Percentiles rank a stretch among this genome's conserved stretches.
Evolutionary conservation across 2,113 vertebrate genomes (phyloP).

Genomic region (Misgurnus anguillicaudatus): DNA sequence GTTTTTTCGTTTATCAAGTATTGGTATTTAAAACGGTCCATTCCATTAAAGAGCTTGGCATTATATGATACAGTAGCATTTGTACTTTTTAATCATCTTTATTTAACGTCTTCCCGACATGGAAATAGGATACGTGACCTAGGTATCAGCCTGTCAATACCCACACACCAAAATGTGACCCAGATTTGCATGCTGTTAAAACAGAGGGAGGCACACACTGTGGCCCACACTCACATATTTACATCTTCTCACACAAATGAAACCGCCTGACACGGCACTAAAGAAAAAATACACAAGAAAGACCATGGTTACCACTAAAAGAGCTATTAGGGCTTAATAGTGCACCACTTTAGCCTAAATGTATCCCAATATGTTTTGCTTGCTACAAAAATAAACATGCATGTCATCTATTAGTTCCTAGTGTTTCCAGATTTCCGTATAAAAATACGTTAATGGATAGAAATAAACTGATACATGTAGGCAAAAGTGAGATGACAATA

Average conservation of each 20-base stretch:
- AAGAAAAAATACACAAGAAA: slow-evolving; percentile 68
- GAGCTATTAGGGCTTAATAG: slow-evolving; percentile 62
- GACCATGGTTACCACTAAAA: slow-evolving; percentile 74
- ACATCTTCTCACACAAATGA: slow-evolving; percentile 78
- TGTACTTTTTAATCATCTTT: not conserved
- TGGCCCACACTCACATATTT: slow-evolving; percentile 65
- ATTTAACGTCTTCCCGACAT: slow-evolving; percentile 12
- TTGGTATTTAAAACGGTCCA: not conserved
- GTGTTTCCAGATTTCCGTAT: not conserved
- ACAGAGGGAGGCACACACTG: slow-evolving; percentile 62
- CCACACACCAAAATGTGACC: slow-evolving; percentile 49
- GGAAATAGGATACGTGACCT: not conserved
- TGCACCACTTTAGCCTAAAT: slow-evolving; percentile 30
- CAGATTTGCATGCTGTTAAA: slow-evolving; percentile 73
- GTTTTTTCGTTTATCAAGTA: not conserved
- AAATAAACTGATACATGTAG: not conserved
- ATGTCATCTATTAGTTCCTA: not conserved
- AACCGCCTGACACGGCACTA: slow-evolving; percentile 63
- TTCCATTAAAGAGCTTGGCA: not conserved
- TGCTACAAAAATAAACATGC: slow-evolving; percentile 28
- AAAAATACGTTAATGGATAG: no score
- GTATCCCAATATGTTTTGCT: slow-evolving; percentile 23
- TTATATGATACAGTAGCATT: not conserved
- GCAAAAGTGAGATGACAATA: not conserved
- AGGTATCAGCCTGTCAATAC: slow-evolving; percentile 57